Base-by-base conservation (phyloP, 92 coral and sea anemone genomes). In the Porites divaricata region DNA sequence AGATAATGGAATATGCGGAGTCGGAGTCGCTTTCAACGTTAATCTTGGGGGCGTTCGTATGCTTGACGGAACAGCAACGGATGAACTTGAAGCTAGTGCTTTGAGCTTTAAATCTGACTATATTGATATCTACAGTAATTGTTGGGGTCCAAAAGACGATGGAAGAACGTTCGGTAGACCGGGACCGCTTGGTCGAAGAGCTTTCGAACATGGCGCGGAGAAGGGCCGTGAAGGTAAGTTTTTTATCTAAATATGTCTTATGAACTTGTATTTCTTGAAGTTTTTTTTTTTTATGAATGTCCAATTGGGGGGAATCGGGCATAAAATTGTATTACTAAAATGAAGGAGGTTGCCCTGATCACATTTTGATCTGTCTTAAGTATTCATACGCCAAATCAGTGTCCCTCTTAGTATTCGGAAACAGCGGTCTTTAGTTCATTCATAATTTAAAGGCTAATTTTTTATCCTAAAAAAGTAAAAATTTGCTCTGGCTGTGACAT, bases 91-190 rank as follows among this genome's bases (percentile, higher is more conserved):
- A 86, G 96, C 99, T 51, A 81, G 80, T 22, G 96, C 99, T 62
- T 72, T 96, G 58, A 85, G 98, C 81, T 96, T 88, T 74, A 83
- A 87, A 16, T 90, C 86, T 19, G 95, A 95, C 81, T 95, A 96
- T 64, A 88, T 96, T 61, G 99, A 96, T 71, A 96, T 96, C 68
- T 96, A 96, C 84, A 95, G 98, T 57, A 95, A 95, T 62, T 96
- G 98, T 69, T 96, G 99, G 99, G 99, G 99, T 0, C 99, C 99
- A 13, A 96, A 96, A 91, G 99, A 96, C 50, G 99, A 96, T 65
- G 99, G 99, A 13, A 96, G 95, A 74, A 96, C 99, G 41, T 96
- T 90, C 62, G 99, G 99, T 4, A 92, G 99, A 41, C 99, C 99
- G 14, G 99, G 99, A 12, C 89, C 87, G 48, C 70, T 95, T 17